phyloP scores from a whole-genome alignment of 2,888 invertebrate genomes.

The Rapana venosa region DNA sequence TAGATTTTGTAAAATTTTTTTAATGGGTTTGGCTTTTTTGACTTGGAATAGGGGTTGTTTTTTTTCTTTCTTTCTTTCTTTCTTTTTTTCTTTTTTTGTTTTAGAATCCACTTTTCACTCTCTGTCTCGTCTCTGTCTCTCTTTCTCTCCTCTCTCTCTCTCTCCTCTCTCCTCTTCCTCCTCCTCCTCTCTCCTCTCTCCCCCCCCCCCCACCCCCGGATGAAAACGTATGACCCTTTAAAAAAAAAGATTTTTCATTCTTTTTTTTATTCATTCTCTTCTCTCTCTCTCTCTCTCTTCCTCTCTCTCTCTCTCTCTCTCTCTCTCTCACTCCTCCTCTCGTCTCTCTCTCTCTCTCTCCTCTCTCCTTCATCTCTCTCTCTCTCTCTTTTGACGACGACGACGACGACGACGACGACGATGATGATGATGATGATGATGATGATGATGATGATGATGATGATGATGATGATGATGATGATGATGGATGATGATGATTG shows the following conservation, averaged over 20 bases:
- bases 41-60: too few species aligned
- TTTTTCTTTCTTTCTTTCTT: too few species aligned
- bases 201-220: too few species aligned
- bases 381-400: neutral
- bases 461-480: neutral
- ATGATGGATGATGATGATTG: too few species aligned
- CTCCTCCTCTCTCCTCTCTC: neutral
- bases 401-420: neutral
- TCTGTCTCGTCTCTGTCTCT: neutral
- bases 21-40: too few species aligned
- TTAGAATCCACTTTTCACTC: neutral
- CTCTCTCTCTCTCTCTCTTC: slow-evolving; percentile 23
- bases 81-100: too few species aligned
- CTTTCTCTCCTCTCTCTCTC: neutral
- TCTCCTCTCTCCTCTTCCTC: neutral
- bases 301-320: slow-evolving; percentile 13
- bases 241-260: neutral
- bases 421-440: neutral
- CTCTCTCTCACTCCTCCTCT: neutral
- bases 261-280: neutral
- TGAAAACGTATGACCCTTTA: too few species aligned
- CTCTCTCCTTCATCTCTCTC: neutral
- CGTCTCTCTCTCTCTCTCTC: slow-evolving; percentile 16
- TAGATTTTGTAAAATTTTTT: too few species aligned
- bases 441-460: neutral